These are phyloP conservation scores for Capromys pilorides DNA, from an alignment of 2,797 vertebrate species.

Conservation along the genomic window DNA sequence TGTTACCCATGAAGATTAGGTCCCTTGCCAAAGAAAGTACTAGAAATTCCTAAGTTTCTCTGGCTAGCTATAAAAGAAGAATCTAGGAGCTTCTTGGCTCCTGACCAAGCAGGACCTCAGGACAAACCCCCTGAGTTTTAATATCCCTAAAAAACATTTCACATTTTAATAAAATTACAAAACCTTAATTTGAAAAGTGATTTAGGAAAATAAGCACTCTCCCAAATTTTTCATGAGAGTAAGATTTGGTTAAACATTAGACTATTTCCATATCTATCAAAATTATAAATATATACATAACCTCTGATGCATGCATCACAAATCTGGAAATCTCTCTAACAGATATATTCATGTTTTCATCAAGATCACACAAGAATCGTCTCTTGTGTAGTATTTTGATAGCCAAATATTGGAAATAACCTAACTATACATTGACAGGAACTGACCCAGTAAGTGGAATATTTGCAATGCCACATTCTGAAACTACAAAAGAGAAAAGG, in stretches of 20 bases:
- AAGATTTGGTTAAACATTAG: neutral
- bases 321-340: constrained; percentile 25
- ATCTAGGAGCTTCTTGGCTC: constrained; percentile 20
- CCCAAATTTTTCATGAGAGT: neutral
- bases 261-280: neutral
- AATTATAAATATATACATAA: neutral
- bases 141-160: constrained; percentile 21
- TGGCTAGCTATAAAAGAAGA: neutral
- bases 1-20: neutral
- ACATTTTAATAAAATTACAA: neutral
- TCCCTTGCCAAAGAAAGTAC: neutral
- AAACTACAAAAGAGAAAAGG: neutral
- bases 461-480: neutral
- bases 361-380: neutral
- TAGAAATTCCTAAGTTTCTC: neutral
- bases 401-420: neutral
- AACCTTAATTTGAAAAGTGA: constrained; percentile 1
- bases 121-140: neutral
- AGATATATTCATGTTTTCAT: neutral
- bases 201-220: neutral
- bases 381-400: neutral
- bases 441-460: neutral
- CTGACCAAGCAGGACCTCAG: constrained; percentile 8
- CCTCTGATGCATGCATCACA: neutral
- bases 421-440: neutral